These are phyloP conservation scores for Oryzias woworae DNA, from an alignment of 2,113 vertebrate genomes.

Conservation along the genomic window DNA sequence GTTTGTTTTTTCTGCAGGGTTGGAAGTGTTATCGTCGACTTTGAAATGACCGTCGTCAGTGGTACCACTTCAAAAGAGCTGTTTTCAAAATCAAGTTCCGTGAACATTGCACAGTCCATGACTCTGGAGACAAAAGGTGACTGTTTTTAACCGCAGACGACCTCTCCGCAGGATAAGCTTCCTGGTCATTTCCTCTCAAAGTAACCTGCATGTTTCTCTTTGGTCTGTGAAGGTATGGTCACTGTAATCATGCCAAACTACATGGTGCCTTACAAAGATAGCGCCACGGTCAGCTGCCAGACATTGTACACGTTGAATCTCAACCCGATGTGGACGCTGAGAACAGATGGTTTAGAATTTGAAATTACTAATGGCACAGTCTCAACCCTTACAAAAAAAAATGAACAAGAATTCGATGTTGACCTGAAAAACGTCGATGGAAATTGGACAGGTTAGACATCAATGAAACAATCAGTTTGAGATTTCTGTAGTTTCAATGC, in stretches of 20 bases:
- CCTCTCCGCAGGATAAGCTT: no score
- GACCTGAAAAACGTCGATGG: accelerated
- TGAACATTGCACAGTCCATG: accelerated
- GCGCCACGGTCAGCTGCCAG: accelerated
- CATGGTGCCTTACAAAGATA: accelerated
- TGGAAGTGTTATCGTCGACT: conserved; percentile 56
- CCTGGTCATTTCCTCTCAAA: no score
- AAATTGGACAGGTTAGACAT: conserved; percentile 19
- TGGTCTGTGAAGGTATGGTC: conserved; percentile 6
- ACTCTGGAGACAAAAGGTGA: conserved; percentile 52
- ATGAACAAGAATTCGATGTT: accelerated
- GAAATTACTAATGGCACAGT: conserved; percentile 6
- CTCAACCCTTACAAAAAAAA: neutral
- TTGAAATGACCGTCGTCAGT: conserved; percentile 19
- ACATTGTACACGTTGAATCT: neutral
- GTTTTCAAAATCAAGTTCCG: accelerated
- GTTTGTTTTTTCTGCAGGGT: conserved; percentile 19
- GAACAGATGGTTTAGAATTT: neutral
- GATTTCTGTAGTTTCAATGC: no score
- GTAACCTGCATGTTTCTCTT: neutral
- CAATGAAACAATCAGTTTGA: neutral
- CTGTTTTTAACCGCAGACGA: neutral
- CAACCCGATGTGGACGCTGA: accelerated
- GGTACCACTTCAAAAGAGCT: accelerated
- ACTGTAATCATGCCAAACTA: neutral